A percentile compares a stretch with the other conserved stretches of the same genome.
phyloP scores from a whole-genome alignment of 2,888 invertebrate genomes.

The Chrysodeixis includens region DNA sequence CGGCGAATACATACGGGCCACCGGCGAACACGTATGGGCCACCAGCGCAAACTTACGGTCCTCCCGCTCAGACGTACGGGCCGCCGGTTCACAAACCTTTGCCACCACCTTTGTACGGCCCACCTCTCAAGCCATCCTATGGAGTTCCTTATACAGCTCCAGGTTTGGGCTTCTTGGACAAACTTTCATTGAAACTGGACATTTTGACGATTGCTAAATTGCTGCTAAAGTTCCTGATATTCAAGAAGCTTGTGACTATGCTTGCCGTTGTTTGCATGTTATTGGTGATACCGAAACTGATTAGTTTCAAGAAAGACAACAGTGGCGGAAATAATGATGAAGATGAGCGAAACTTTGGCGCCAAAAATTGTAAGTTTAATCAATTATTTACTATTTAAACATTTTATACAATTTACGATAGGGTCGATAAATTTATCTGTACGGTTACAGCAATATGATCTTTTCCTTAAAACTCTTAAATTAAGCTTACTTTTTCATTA shows the following conservation, averaged over 20 bases:
- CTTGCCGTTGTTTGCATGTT: slow-evolving; percentile 93
- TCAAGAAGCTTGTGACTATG: slow-evolving; percentile 95
- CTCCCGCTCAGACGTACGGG: slow-evolving; percentile 79
- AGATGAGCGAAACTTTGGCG: slow-evolving; percentile 75
- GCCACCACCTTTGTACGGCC: slow-evolving; percentile 78
- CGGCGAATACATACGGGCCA: slow-evolving; percentile 69
- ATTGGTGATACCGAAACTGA: slow-evolving; percentile 93
- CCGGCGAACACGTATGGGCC: slow-evolving; percentile 77
- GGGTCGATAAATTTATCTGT: too few species aligned
- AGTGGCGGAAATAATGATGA: slow-evolving; percentile 69
- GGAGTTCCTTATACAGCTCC: slow-evolving; percentile 89
- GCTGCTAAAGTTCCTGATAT: slow-evolving; percentile 92
- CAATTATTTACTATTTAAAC: not conserved
- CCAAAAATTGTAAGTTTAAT: slow-evolving; percentile 70
- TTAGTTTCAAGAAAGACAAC: slow-evolving; percentile 83
- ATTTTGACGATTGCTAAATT: slow-evolving; percentile 93
- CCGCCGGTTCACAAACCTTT: slow-evolving; percentile 75
- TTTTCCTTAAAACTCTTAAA: too few species aligned
- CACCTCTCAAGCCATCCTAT: slow-evolving; percentile 83
- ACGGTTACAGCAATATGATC: too few species aligned
- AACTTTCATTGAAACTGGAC: slow-evolving; percentile 92
- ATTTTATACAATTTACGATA: not conserved
- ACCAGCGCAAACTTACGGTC: slow-evolving; percentile 81
- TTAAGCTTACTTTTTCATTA: too few species aligned
- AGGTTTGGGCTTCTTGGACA: slow-evolving; percentile 89